phyloP scores from a whole-genome alignment of 2,888 invertebrate genomes.

The Drosophila testacea region DNA sequence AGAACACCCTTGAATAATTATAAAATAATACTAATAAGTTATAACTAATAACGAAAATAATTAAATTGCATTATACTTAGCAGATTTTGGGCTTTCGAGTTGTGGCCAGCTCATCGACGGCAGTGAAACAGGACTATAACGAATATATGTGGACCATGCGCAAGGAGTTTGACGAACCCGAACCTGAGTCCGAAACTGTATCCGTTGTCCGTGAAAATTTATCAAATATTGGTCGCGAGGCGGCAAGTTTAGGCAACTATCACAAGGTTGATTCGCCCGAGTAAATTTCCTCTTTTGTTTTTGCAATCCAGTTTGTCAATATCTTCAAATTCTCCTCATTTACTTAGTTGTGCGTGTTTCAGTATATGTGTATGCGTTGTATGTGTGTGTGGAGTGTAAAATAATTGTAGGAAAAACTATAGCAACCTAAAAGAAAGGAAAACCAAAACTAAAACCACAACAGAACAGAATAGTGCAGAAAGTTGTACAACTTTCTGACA shows the following conservation, averaged over 20 bases:
- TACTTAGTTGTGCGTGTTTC: conserved; percentile 27
- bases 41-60: neutral
- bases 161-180: conserved; percentile 92
- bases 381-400: conserved; percentile 25
- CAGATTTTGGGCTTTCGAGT: conserved; percentile 94
- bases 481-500: conserved; percentile 18
- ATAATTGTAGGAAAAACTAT: conserved; percentile 54
- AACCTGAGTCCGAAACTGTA: conserved; percentile 87
- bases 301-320: conserved; percentile 23
- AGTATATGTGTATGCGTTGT: conserved; percentile 31
- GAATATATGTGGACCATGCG: conserved; percentile 98
- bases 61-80: conserved; percentile 10
- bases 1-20: too few species aligned
- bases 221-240: conserved; percentile 88
- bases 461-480: conserved; percentile 12
- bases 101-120: conserved; percentile 93
- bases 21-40: neutral
- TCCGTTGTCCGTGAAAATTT: conserved; percentile 88
- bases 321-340: conserved; percentile 11
- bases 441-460: conserved; percentile 31
- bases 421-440: conserved; percentile 57
- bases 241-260: conserved; percentile 83
- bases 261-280: conserved; percentile 85
- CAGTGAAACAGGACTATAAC: conserved; percentile 94
- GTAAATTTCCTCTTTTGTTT: conserved; percentile 62